A percentile compares a stretch with the other conserved stretches of the same genome.
phyloP scores from a whole-genome alignment of 1,140 invertebrate species.

The Carcinoscorpius rotundicauda region DNA sequence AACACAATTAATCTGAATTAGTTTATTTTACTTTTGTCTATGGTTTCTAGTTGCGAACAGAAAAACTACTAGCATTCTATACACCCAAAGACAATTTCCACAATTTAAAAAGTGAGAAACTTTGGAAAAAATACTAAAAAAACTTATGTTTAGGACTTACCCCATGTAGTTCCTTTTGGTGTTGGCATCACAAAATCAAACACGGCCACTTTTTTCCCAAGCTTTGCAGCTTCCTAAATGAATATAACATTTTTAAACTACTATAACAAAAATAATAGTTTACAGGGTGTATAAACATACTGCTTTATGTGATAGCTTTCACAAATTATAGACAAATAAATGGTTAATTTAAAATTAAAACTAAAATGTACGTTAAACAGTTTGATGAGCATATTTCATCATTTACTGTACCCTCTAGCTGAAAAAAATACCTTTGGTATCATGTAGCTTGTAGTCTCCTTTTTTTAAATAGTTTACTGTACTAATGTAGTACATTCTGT shows the following conservation, averaged over 20 bases:
- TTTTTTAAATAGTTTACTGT: no score
- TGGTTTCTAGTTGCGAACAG: not conserved
- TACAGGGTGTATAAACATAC: not conserved
- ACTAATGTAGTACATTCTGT: no score
- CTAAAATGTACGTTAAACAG: no score
- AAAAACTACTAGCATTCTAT: not conserved
- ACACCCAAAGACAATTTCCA: not conserved
- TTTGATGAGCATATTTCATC: no score
- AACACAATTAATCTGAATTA: not conserved
- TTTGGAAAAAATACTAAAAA: not conserved
- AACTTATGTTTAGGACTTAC: slow-evolving; percentile 2
- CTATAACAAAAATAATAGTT: slow-evolving; percentile 8
- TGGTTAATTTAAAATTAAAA: no score
- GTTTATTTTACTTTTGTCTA: not conserved
- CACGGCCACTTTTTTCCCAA: slow-evolving; percentile 83
- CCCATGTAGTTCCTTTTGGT: slow-evolving; percentile 72
- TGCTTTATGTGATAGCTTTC: no score
- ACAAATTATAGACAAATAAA: no score
- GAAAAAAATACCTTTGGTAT: no score
- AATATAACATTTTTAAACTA: no score
- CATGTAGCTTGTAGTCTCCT: no score
- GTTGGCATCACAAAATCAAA: slow-evolving; percentile 84
- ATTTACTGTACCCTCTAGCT: no score
- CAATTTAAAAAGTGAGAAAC: not conserved
- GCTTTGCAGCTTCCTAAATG: slow-evolving; percentile 45